Base-by-base conservation (phyloP, 2,113 vertebrate species). In the Nothoprocta perdicaria region DNA sequence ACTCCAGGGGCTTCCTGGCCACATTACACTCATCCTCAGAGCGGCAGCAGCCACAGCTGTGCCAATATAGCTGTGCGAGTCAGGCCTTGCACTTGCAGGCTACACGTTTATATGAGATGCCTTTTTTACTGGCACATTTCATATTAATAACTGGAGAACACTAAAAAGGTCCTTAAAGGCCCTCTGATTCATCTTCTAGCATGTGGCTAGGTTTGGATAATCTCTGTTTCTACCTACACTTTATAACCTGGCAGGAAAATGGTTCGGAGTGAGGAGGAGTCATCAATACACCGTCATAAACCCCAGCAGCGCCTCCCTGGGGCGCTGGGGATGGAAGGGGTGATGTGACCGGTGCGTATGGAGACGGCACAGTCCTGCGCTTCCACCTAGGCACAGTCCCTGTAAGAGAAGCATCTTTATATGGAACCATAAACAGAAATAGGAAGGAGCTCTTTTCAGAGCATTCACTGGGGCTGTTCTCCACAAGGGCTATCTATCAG, bases 41-140 rank as follows among this genome's bases (percentile, higher is more conserved):
- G 43, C 14, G 1, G 7, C 31, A 19, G 33, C 1, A 2, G 14
- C 45, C 35, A 31, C 17, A 38, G 19, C 14, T 0, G 10, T 31
- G 74, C 46, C 46, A 27, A 12, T 1, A 6, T 38, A 4, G 31
- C 16, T 10, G 53, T 57, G 53, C 27, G 9, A 57, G 16, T 17
- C 14, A 48, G 48, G 21, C 48, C 48, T 23, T 48, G 1, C 45
- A 19, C 72, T 19, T 14, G 12, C 65, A 13, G 38, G 13, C 40
- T 5, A 48, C 27, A 22, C 8, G 18, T 6, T 45, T 26, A 55
- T n/a, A 43, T 18, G n/a, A 53, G 57, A 45, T 15, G 8, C 11
- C 40, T 24, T 69, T 8, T 33, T 38, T 53, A 31, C 53, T 35
- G 38, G 14, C 3, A 5, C 13, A 6, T n/a, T 53, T 45, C 45